Base-by-base conservation (phyloP, 2,888 invertebrate genomes). In the Hemistola chrysoprasaria region DNA sequence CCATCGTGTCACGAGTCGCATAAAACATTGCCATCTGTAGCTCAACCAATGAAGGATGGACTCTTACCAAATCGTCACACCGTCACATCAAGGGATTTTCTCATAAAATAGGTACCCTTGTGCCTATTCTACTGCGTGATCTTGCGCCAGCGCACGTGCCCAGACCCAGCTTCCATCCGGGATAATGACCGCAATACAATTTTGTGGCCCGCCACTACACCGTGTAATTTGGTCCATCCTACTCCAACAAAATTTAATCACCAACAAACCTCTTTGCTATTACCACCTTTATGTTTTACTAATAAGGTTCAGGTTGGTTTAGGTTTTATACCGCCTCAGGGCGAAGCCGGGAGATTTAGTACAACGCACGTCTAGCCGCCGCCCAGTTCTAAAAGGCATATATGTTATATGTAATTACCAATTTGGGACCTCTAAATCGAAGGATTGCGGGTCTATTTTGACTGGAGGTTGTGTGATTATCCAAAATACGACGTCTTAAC, bases 211-310 rank as follows among this genome's bases (percentile, higher is more conserved):
- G 42, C 53, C 61, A 54, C 49, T 72, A 58, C 62, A 74, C 73
- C 80, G 68, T 83, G 68, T 84, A 84, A 85, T 85, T 85, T 80
- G 70, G 76, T 65, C 67, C 80, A 78, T 80, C 83, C 79, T 80
- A 80, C 71, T 71, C 71, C 63, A 59, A 68, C 53, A 56, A 61
- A 63, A 72, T 76, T 71, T 82, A 82, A 83, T 85, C 77, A 78
- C 79, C 65, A n/a, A 24, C 22, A n/a, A 11, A 28, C 46, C 10
- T 11, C 16, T 11, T 11, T 28, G 25, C 25, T 26, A 45, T 39
- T 41, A 22, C 1, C 32, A 31, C 34, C 40, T 45, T 45, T 47
- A 35, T 27, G 24, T 20, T 6, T 21, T 16, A 31, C 2, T 1
- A 6, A 22, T 42, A 50, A 45, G 40, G 46, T 22, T 27, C 25